Evolutionary conservation across 2,888 invertebrate genomes (phyloP).

Genomic region (Lissonota sp.): DNA sequence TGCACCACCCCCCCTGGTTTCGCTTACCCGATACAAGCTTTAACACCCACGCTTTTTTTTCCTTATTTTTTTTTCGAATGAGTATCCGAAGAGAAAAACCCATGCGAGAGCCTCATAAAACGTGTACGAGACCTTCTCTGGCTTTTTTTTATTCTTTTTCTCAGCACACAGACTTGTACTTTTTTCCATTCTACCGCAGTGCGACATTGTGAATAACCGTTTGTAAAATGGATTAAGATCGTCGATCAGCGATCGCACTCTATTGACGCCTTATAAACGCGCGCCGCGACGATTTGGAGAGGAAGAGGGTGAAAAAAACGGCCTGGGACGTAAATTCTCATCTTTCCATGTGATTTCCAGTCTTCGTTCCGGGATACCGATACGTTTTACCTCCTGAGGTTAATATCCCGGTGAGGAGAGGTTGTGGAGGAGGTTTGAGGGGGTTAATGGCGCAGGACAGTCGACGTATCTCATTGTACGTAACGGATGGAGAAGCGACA

Average conservation of each 20-base stretch:
- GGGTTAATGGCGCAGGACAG: slow-evolving; percentile 78
- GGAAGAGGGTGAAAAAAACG: not conserved
- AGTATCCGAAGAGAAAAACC: not conserved
- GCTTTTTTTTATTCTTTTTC: slow-evolving; percentile 11
- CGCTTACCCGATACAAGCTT: slow-evolving; percentile 74
- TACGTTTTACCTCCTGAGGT: slow-evolving; percentile 28
- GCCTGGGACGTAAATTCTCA: slow-evolving; percentile 24
- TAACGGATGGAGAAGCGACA: slow-evolving; percentile 40
- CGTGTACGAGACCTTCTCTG: slow-evolving; percentile 33
- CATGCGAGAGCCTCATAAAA: slow-evolving; percentile 42
- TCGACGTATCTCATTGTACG: slow-evolving; percentile 76
- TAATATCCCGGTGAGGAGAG: too few relatives aligned
- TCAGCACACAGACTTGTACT: not conserved
- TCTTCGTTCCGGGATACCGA: slow-evolving; percentile 19
- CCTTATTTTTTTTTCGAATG: not conserved
- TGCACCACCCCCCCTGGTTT: slow-evolving; percentile 29
- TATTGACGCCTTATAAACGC: not conserved
- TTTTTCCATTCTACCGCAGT: slow-evolving; percentile 45
- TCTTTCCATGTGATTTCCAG: slow-evolving; percentile 36
- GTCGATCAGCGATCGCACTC: not conserved
- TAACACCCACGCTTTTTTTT: slow-evolving; percentile 67
- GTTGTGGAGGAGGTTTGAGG: not conserved
- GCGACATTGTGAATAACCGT: slow-evolving; percentile 38
- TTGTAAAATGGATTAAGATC: not conserved
- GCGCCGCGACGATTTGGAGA: not conserved